Evolutionary conservation across 92 coral and sea anemone species (phyloP).

Genomic region (Epizoanthus ramosus): DNA sequence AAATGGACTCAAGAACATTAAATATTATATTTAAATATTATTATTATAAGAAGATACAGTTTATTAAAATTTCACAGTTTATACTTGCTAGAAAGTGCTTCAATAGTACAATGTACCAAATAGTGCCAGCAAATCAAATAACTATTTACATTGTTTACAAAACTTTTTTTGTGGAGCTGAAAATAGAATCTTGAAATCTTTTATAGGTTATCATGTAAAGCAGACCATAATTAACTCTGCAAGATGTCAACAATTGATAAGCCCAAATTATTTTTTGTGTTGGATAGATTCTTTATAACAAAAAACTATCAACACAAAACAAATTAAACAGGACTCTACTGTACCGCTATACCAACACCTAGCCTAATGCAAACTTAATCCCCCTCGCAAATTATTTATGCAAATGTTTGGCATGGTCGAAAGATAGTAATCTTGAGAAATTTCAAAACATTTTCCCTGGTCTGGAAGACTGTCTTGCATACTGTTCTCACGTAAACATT

Average conservation of each 20-base stretch:
- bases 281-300: background rate
- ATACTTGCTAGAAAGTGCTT: too few relatives aligned
- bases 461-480: background rate
- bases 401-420: background rate
- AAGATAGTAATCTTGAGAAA: background rate
- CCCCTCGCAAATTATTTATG: background rate
- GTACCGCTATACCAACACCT: background rate
- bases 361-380: background rate
- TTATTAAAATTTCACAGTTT: too few relatives aligned
- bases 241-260: slow-evolving; percentile 11
- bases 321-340: background rate
- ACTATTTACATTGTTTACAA: background rate
- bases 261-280: background rate
- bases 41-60: too few relatives aligned
- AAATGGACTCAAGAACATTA: too few relatives aligned
- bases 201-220: background rate
- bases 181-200: background rate
- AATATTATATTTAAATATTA: too few relatives aligned
- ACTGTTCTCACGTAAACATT: slow-evolving; percentile 18
- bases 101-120: too few relatives aligned
- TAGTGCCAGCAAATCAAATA: background rate
- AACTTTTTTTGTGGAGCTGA: background rate
- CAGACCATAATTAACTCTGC: background rate
- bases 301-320: background rate
- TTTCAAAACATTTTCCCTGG: background rate